These are phyloP conservation scores for Calephelis nemesis DNA, from an alignment of 1,140 invertebrate genomes.

Conservation along the genomic window DNA sequence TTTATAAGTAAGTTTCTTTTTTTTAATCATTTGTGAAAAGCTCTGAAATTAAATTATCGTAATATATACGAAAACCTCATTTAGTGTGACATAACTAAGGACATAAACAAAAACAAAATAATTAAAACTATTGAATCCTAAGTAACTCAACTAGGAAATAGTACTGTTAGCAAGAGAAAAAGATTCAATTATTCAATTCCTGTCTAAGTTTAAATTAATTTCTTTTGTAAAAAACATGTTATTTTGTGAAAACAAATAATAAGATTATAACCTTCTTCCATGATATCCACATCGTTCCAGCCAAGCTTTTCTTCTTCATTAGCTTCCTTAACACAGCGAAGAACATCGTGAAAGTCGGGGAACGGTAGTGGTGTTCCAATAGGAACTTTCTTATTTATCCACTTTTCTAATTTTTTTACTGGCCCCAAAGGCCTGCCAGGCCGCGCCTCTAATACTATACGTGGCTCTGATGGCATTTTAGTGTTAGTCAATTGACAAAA, in stretches of 20 bases:
- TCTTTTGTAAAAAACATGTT: neutral
- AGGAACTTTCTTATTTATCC: conserved; percentile 67
- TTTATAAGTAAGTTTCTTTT: too few relatives aligned
- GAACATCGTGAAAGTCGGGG: conserved; percentile 69
- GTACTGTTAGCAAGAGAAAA: too few relatives aligned
- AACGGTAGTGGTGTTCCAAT: conserved; percentile 63
- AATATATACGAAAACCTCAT: too few relatives aligned
- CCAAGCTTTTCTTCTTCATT: conserved; percentile 60
- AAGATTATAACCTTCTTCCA: conserved; percentile 60
- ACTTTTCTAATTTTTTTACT: conserved; percentile 55
- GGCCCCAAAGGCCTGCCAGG: conserved; percentile 54
- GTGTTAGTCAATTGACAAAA: conserved; percentile 68
- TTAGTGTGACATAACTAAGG: too few relatives aligned
- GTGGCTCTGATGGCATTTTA: conserved; percentile 69
- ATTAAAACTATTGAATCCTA: too few relatives aligned
- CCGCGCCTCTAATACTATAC: conserved; percentile 52
- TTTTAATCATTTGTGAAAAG: too few relatives aligned
- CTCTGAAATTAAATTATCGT: too few relatives aligned
- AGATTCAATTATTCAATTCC: too few relatives aligned
- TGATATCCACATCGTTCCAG: conserved; percentile 63
- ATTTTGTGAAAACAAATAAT: neutral
- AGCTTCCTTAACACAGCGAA: conserved; percentile 59
- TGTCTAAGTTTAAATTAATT: too few relatives aligned
- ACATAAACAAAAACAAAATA: too few relatives aligned
- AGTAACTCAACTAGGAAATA: too few relatives aligned